Base-by-base conservation (phyloP, 2,113 vertebrate species). In the Hassar affinis region DNA sequence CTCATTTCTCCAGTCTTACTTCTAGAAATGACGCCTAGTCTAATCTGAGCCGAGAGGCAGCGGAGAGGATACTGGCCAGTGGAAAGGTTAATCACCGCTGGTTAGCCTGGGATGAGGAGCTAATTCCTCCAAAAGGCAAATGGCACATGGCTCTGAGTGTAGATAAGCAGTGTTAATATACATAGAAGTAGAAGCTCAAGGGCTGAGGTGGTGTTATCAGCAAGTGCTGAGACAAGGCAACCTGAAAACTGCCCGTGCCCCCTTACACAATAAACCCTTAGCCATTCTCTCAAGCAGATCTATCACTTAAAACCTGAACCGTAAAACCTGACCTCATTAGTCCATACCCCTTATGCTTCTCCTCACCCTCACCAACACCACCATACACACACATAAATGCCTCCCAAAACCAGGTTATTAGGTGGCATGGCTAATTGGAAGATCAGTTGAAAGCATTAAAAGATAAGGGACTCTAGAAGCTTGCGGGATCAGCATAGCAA, bases 151-250 rank as follows among this genome's bases (percentile, higher is more conserved):
- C 95, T 96, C 84, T 95, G 95, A 93, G 94, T 90, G 92, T 94
- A 96, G 96, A 97, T 97, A 96, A 97, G 96, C 94, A 95, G 95
- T 96, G 95, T 95, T 97, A 97, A 96, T 97, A 96, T 95, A 96
- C 96, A 96, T 94, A 95, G 95, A 94, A 96, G 95, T 96, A 93
- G 95, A 95, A 93, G 95, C 95, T 97, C 94, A 95, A 96, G 96
- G 95, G 95, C 95, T 95, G 93, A 95, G 96, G 94, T 95, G 94
- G 94, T 93, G 95, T 97, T 97, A 97, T 97, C 96, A 94, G 94
- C 94, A 95, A 96, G 95, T 95, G 95, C 95, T 95, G 94, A 95
- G 95, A 95, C 95, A 96, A 94, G 95, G 56, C 86, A 96, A 96
- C 95, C 95, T 96, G 95, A 95, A 95, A 95, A 95, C 95, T 96